Evolutionary conservation across 2,113 vertebrate genomes (phyloP).

Genomic region (Oncorhynchus tshawytscha): DNA sequence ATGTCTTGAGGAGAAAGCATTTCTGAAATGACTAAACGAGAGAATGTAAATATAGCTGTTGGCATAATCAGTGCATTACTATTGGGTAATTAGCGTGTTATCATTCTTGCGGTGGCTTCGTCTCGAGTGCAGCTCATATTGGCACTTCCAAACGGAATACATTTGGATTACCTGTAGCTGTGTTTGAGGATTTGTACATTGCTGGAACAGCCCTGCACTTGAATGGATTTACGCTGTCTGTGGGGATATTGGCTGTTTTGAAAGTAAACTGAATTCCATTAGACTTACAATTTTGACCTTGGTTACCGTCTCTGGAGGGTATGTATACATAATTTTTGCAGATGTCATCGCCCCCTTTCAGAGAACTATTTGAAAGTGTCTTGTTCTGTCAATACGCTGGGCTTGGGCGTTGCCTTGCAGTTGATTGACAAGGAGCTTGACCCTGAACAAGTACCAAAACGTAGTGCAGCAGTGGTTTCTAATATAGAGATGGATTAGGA

Average conservation of each 20-base stretch:
- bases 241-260: slow-evolving; percentile 43
- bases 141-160: background rate
- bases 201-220: background rate
- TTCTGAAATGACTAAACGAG: background rate
- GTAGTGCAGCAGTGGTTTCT: slow-evolving; percentile 30
- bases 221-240: slow-evolving; percentile 10
- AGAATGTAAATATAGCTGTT: slow-evolving; percentile 25
- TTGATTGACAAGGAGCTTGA: slow-evolving; percentile 43
- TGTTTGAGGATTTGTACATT: background rate
- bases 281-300: slow-evolving; percentile 61
- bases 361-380: background rate
- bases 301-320: slow-evolving; percentile 57
- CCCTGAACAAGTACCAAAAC: slow-evolving; percentile 16
- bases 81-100: background rate
- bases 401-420: slow-evolving; percentile 22
- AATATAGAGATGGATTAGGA: background rate
- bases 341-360: slow-evolving; percentile 62
- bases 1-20: background rate
- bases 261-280: slow-evolving; percentile 46
- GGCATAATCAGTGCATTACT: background rate
- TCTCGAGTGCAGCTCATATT: background rate
- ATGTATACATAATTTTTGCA: slow-evolving; percentile 64
- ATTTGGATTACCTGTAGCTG: background rate
- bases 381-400: background rate
- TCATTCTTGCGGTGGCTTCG: slow-evolving; percentile 12